Base-by-base conservation (phyloP, 2,888 invertebrate species). In the Thalpophila matura region DNA sequence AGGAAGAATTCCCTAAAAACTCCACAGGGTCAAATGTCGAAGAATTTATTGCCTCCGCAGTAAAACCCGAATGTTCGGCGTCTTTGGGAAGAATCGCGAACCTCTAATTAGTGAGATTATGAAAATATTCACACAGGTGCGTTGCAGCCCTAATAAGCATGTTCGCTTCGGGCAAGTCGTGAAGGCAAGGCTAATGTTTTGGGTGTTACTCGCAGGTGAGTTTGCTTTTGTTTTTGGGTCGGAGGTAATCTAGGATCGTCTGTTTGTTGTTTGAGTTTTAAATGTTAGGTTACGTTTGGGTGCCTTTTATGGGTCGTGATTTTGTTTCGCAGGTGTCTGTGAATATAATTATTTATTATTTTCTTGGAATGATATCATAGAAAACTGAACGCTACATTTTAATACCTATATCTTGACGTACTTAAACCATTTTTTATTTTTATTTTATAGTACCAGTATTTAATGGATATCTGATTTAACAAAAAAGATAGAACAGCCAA, bases 81-180 rank as follows among this genome's bases (percentile, higher is more conserved):
- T 88, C 91, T 93, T 94, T 93, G 93, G 93, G 92, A 91, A 92
- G 85, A 92, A 92, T 90, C 90, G 94, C 95, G 89, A 94, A 94
- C 95, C 95, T 91, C 91, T 95, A 95, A 95, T 95, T 95, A 95
- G 90, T 89, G 86, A 91, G 93, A 93, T 93, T 94, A 94, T 93
- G 93, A 91, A 92, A 93, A 94, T 91, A 94, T 94, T 94, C 94
- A 94, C 94, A 95, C 95, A 95, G 95, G 95, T 95, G 95, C 93
- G 83, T 84, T 82, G 85, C 91, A 86, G 85, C 90, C 93, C 89
- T 95, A 94, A 95, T 94, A 94, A 94, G 93, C 88, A 88, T 89
- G 88, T 92, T 91, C 82, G 94, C 95, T 93, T 77, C 85, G 84
- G 95, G 95, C 95, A 75, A 89, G 86, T 93, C 95, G 95, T 95